phyloP scores from a whole-genome alignment of 2,797 vertebrate species.

The Gastrophryne carolinensis region DNA sequence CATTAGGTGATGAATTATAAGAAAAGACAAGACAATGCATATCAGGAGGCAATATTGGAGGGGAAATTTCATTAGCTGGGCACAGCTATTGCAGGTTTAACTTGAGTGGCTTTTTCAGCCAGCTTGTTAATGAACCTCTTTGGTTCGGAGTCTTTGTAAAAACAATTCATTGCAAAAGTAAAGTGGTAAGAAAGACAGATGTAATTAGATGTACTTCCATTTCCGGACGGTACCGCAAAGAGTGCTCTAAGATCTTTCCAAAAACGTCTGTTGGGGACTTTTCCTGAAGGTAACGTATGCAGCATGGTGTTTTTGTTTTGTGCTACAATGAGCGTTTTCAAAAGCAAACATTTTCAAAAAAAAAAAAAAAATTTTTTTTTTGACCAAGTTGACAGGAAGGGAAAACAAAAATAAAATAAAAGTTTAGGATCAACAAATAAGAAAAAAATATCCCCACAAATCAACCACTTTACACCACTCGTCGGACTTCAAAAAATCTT shows the following conservation, averaged over 20 bases:
- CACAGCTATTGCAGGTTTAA: neutral
- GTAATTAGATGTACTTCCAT: conserved; percentile 6
- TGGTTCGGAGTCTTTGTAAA: conserved; percentile 13
- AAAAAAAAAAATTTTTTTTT: conserved; percentile 66
- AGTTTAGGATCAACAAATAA: conserved; percentile 59
- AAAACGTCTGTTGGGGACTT: conserved; percentile 46
- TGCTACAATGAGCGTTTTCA: conserved; percentile 65
- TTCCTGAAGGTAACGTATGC: conserved; percentile 58
- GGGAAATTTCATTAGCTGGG: neutral
- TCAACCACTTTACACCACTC: conserved; percentile 85
- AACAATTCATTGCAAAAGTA: conserved; percentile 7
- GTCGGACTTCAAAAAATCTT: conserved; percentile 98
- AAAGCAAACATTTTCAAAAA: conserved; percentile 60
- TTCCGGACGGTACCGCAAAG: conserved; percentile 30
- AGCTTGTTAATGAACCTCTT: neutral
- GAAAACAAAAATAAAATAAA: conserved; percentile 35
- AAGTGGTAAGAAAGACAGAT: conserved; percentile 7
- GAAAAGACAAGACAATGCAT: neutral
- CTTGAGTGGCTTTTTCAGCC: neutral
- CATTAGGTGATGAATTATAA: conserved; percentile 2
- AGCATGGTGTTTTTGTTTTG: conserved; percentile 56
- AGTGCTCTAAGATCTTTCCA: neutral
- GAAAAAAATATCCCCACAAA: conserved; percentile 20
- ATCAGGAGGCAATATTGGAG: neutral
- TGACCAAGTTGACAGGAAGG: conserved; percentile 65